Evolutionary conservation across 2,797 vertebrate genomes (phyloP).

Genomic region (Erithacus rubecula): DNA sequence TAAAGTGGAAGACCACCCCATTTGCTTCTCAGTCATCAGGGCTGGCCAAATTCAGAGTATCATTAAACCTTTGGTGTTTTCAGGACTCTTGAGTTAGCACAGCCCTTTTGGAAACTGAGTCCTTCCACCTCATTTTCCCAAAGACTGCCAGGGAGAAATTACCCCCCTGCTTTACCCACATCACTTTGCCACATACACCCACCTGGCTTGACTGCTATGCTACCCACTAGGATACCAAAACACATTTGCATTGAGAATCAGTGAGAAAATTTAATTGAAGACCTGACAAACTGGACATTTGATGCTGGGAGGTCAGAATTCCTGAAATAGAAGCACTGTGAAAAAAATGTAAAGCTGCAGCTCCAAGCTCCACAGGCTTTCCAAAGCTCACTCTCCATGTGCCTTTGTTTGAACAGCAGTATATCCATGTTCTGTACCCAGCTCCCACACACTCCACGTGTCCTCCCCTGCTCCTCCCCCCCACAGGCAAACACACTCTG

Average conservation of each 20-base stretch:
- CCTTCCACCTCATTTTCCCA: neutral
- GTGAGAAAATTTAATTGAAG: neutral
- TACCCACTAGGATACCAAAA: neutral
- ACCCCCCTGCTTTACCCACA: neutral
- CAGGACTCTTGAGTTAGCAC: neutral
- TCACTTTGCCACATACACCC: neutral
- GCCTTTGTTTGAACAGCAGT: neutral
- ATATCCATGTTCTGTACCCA: neutral
- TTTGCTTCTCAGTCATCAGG: neutral
- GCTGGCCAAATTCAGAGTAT: neutral
- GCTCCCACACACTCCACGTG: neutral
- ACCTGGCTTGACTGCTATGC: neutral
- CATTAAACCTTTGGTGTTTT: neutral
- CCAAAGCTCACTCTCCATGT: neutral
- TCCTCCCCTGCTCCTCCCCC: neutral
- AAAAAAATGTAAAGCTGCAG: neutral
- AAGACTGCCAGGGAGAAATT: neutral
- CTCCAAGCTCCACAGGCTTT: neutral
- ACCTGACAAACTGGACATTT: neutral
- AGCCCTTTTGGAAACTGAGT: neutral
- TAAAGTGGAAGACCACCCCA: neutral
- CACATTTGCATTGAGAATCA: neutral
- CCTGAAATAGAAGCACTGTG: neutral
- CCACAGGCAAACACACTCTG: neutral
- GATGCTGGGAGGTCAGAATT: neutral